Evolutionary conservation across 2,113 vertebrate species (phyloP), one percentile per base, ranked within the genome.

Genomic region (Arizona elegans): DNA sequence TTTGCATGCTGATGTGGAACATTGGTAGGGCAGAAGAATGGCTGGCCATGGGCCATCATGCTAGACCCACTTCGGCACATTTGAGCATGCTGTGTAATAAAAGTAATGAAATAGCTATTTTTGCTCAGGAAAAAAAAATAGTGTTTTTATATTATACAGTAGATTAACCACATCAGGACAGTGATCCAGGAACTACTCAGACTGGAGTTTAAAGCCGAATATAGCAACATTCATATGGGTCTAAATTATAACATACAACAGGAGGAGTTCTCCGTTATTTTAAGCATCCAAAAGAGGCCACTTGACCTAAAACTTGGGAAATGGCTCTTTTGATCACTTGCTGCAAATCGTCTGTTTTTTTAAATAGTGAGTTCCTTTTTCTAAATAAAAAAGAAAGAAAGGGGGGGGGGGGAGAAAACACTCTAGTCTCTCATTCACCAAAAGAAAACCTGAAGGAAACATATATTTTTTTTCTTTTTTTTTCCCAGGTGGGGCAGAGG

Each of bases 161-260:
- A 90, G 88, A 81, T 90, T 93, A 86, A 93, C 75, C 88, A 89
- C 88, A 90, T 86, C 75, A 86, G 55, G 43, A 55, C 75, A 90
- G 21, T 23, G 55, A 38, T 52, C 88, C 70, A 59, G 88, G 43
- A 90, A 88, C 29, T 23, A 47, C 52, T 81, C 21, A 53, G 62
- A 87, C 38, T 92, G 87, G 52, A 81, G 58, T 88, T 50, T 56
- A 29, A 58, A 55, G 81, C n/a, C 86, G 92, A 86, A 89, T 86
- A 86, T 92, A 90, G 92, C 92, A 90, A 85, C 21, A 1, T 33
- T 86, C 53, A 24, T 58, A 90, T 15, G 54, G 43, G 47, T 52
- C 53, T 92, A 52, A 92, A 90, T 92, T 86, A 86, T 90, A 92
- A 85, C 92, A 90, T 90, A 50, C 21, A 86, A 33, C 1, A 15